Base-by-base conservation (phyloP, 2,797 vertebrate species). In the Cyclura pinguis region DNA sequence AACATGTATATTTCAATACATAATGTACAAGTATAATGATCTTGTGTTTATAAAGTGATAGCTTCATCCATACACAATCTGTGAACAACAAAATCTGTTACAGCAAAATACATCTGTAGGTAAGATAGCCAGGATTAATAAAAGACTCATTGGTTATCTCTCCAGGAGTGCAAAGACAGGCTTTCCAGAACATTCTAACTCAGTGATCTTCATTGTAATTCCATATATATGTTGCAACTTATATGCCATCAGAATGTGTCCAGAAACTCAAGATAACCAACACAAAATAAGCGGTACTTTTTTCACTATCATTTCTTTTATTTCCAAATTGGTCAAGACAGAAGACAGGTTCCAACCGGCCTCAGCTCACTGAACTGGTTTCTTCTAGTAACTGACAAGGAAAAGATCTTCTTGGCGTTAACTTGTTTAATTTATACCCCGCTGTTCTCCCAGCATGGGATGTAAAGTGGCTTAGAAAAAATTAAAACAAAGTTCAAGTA, bases 21-120 rank as follows among this genome's bases (percentile, higher is more conserved):
- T 32, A 55, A 78, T 24, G 1, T 77, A 77, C 72, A 84, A 50
- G 27, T 7, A 42, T 42, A 87, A 84, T 84, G 85, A 78, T 80
- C 20, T 42, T 32, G 32, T 85, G 84, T 84, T 83, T 74, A 29
- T 2, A 52, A 83, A 62, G 0, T 0, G 10, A 38, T 7, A 57
- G 82, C 50, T 62, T 4, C 64, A 10, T 13, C 0, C 13, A 0
- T n/a, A 50, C 1, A 0, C 0, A 67, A 72, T 89, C 83, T 0
- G 32, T 84, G 38, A 0, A 57, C 0, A 85, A 14, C 42, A 29
- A 42, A 10, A 1, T 13, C 6, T 0, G 1, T 84, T 82, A 64
- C 47, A 67, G 42, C 35, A 78, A 35, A 84, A 52, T 12, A 4
- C 9, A n/a, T 73, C 52, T 32, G 27, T 5, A 42, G 50, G 87